phyloP scores from a whole-genome alignment of 2,113 vertebrate species.

The Pao palembangensis region DNA sequence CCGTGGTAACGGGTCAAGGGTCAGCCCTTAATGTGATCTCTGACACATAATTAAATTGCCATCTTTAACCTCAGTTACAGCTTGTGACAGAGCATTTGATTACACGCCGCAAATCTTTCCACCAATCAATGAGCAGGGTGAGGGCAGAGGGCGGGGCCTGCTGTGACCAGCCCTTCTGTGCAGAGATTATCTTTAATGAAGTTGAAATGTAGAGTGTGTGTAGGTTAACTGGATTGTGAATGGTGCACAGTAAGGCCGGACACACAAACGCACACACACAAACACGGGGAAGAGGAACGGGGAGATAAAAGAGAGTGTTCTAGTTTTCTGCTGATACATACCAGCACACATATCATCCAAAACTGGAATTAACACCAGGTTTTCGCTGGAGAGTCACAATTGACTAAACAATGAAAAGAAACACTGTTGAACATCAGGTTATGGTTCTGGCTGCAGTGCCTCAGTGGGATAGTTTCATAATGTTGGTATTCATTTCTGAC shows the following conservation, averaged over 20 bases:
- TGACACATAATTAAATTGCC: constrained; percentile 77
- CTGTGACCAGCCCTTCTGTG: constrained; percentile 8
- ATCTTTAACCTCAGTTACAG: constrained; percentile 76
- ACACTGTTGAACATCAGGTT: no score
- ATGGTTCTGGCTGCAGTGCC: no score
- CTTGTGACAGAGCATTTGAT: constrained; percentile 65
- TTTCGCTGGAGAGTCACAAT: no score
- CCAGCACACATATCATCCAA: no score
- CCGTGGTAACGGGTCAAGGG: constrained; percentile 52
- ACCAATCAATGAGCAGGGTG: constrained; percentile 53
- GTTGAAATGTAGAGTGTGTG: constrained; percentile 52
- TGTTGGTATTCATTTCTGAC: no score
- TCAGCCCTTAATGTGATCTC: constrained; percentile 71
- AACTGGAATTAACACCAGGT: no score
- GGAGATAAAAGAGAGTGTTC: constrained; percentile 8
- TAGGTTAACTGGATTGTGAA: constrained; percentile 44
- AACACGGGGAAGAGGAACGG: neutral
- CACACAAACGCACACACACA: constrained; percentile 9
- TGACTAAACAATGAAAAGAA: no score
- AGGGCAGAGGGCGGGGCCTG: constrained; percentile 20
- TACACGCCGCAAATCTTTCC: constrained; percentile 67
- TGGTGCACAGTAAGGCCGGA: constrained; percentile 2
- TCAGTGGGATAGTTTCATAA: no score
- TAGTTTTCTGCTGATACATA: neutral
- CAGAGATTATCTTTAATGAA: constrained; percentile 59